Percentiles rank a stretch among this genome's conserved stretches.
phyloP scores from a whole-genome alignment of 2,888 invertebrate genomes.

The Bombylius discolor region DNA sequence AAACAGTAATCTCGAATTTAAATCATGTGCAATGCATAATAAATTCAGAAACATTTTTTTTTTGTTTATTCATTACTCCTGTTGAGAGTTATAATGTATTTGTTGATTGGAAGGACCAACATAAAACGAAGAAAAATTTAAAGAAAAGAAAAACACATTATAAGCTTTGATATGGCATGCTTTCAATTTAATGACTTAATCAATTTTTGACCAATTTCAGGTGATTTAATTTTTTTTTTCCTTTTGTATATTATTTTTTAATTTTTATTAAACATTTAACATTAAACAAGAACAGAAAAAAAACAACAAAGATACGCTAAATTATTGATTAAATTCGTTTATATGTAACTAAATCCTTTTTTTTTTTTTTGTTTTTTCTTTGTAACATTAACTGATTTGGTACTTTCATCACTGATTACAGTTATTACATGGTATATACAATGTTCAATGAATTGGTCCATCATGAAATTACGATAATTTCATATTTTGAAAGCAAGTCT shows the following conservation, averaged over 20 bases:
- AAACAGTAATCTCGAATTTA: slow-evolving; percentile 11
- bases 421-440: background rate
- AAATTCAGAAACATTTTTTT: slow-evolving; percentile 6
- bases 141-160: background rate
- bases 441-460: background rate
- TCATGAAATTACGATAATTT: slow-evolving; percentile 4
- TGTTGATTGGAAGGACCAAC: slow-evolving; percentile 1
- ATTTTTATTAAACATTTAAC: background rate
- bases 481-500: background rate
- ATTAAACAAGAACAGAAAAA: background rate
- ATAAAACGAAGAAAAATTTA: background rate
- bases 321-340: too few relatives aligned
- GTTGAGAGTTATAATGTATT: background rate
- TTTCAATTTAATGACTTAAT: slow-evolving; percentile 9
- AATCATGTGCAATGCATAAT: slow-evolving; percentile 13
- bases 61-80: background rate
- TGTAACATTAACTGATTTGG: too few relatives aligned
- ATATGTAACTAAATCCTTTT: too few relatives aligned
- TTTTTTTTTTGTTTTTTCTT: too few relatives aligned
- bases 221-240: background rate
- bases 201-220: slow-evolving; percentile 1
- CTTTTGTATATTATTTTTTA: background rate
- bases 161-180: slow-evolving; percentile 1
- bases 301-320: too few relatives aligned
- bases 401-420: background rate